phyloP scores from a whole-genome alignment of 2,113 vertebrate genomes.

The Axis porcinus region DNA sequence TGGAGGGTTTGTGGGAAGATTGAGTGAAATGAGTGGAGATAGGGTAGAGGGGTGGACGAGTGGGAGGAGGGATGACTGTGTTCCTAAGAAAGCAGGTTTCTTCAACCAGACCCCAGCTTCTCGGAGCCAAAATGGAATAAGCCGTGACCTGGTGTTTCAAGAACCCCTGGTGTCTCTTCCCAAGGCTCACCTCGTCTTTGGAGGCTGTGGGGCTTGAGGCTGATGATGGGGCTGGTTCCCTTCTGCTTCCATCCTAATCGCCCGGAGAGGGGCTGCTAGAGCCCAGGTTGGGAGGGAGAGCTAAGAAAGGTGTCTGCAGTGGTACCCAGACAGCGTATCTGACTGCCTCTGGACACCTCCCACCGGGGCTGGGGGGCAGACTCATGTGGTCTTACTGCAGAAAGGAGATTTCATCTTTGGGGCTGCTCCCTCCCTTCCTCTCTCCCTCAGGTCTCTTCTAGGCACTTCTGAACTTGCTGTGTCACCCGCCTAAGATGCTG shows the following conservation, averaged over 20 bases:
- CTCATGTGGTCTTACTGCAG: neutral
- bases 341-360: fast-evolving
- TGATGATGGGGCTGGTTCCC: neutral
- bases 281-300: fast-evolving
- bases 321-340: fast-evolving
- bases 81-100: neutral
- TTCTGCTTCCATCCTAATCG: neutral
- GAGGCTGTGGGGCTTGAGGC: neutral
- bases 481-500: neutral
- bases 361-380: fast-evolving
- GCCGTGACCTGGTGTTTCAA: fast-evolving
- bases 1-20: neutral
- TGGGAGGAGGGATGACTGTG: fast-evolving
- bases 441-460: neutral
- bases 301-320: neutral
- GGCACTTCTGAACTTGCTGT: neutral
- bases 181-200: fast-evolving
- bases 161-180: neutral
- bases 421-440: fast-evolving
- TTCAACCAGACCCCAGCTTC: neutral
- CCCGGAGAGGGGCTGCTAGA: neutral
- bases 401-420: neutral
- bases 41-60: neutral
- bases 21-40: neutral
- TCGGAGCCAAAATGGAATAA: neutral